These are phyloP conservation scores for Vespertilio murinus DNA, from an alignment of 2,797 vertebrate genomes.

Conservation along the genomic window DNA sequence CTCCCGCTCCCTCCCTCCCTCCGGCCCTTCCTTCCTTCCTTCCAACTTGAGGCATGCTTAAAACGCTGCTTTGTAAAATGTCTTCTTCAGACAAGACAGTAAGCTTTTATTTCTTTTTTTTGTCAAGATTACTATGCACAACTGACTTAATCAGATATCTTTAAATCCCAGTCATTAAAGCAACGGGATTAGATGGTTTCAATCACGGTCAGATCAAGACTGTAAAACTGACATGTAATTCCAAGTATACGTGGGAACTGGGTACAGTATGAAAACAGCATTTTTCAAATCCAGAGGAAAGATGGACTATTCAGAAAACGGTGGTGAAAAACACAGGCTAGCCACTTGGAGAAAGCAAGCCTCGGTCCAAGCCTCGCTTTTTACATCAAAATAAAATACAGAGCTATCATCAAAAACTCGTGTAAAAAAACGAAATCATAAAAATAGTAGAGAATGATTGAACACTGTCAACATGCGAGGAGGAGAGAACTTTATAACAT, in stretches of 20 bases:
- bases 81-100: neutral
- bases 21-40: neutral
- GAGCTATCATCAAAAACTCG: slow-evolving; percentile 45
- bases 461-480: slow-evolving; percentile 22
- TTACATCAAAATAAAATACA: slow-evolving; percentile 57
- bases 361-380: slow-evolving; percentile 29
- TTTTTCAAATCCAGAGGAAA: slow-evolving; percentile 39
- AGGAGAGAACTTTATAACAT: slow-evolving; percentile 19
- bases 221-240: neutral
- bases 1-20: neutral
- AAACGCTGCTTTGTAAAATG: neutral
- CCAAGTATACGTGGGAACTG: neutral
- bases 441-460: slow-evolving; percentile 21
- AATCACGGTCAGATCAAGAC: neutral
- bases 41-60: neutral
- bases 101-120: neutral
- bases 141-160: neutral
- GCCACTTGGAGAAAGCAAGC: slow-evolving; percentile 24
- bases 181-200: neutral
- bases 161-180: neutral
- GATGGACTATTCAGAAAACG: neutral
- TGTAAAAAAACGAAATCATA: slow-evolving; percentile 37
- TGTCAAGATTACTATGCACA: neutral
- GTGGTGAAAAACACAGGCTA: neutral
- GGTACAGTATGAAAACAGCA: neutral